Percentiles rank a stretch among this genome's conserved stretches.
Conservation (phyloP, 2,888 invertebrate genomes). For the Mycogona germanica region DNA sequence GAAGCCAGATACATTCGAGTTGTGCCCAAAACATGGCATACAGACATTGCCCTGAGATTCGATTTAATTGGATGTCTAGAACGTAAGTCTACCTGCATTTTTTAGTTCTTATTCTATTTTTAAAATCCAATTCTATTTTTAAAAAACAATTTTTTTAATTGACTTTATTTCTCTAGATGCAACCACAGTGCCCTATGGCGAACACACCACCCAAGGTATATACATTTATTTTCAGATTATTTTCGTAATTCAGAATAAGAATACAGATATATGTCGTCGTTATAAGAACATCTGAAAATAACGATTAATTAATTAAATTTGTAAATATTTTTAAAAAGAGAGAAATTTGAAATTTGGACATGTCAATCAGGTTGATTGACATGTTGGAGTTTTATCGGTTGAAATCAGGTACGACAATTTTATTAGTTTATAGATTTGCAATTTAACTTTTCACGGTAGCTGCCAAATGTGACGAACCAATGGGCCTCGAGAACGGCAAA, state of each 20-base stretch:
- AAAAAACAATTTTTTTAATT: not conserved
- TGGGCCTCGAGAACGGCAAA: conserved; percentile 52
- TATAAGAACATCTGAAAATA: too few relatives aligned
- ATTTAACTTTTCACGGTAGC: too few relatives aligned
- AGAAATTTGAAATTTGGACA: too few relatives aligned
- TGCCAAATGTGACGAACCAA: conserved; percentile 46
- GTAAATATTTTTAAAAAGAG: too few relatives aligned
- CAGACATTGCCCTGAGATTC: conserved; percentile 50
- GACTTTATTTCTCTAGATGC: not conserved
- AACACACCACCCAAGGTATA: not conserved
- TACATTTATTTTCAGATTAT: conserved; percentile 5
- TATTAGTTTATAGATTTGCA: too few relatives aligned
- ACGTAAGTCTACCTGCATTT: conserved; percentile 12
- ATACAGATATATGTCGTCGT: too few relatives aligned
- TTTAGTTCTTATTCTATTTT: not conserved
- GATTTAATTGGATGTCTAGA: conserved; percentile 60
- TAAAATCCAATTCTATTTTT: not conserved
- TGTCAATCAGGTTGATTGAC: too few relatives aligned
- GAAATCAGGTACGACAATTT: too few relatives aligned
- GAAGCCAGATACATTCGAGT: conserved; percentile 61
- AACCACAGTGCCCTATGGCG: not conserved
- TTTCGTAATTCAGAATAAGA: too few relatives aligned
- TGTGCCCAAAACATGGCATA: conserved; percentile 61
- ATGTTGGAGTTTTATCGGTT: too few relatives aligned
- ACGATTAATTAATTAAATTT: too few relatives aligned